Conservation (phyloP, 2,888 invertebrate genomes). For the Onchidella celtica region DNA sequence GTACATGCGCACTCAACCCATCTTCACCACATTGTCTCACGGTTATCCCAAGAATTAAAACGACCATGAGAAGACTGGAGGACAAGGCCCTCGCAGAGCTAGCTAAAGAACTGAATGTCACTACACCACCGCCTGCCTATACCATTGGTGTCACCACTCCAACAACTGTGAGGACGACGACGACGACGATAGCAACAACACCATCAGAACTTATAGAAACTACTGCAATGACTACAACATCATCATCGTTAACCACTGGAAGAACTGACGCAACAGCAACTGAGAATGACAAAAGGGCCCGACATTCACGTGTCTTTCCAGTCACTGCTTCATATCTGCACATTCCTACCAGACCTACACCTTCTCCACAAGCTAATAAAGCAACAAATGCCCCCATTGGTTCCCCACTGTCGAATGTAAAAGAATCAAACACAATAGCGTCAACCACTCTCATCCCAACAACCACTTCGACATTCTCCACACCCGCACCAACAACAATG, state of each 20-base stretch:
- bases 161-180: background rate
- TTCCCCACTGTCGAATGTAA: background rate
- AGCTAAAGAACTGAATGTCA: conserved; percentile 19
- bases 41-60: conserved; percentile 21
- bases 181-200: background rate
- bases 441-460: background rate
- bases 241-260: background rate
- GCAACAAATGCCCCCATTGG: background rate
- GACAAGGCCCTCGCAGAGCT: conserved; percentile 12
- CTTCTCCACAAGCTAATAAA: background rate
- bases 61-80: conserved; percentile 24
- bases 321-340: no score
- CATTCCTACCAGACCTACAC: background rate
- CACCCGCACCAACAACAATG: background rate
- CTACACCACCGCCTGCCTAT: background rate
- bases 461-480: background rate
- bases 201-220: background rate
- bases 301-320: no score
- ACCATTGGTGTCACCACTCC: background rate
- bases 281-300: background rate
- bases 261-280: background rate
- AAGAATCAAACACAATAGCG: background rate
- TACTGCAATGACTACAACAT: background rate
- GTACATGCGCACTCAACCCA: conserved; percentile 28
- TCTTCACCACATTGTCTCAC: conserved; percentile 5